Conservation (phyloP, 2,797 vertebrate species). For the Dicrostonyx torquatus region DNA sequence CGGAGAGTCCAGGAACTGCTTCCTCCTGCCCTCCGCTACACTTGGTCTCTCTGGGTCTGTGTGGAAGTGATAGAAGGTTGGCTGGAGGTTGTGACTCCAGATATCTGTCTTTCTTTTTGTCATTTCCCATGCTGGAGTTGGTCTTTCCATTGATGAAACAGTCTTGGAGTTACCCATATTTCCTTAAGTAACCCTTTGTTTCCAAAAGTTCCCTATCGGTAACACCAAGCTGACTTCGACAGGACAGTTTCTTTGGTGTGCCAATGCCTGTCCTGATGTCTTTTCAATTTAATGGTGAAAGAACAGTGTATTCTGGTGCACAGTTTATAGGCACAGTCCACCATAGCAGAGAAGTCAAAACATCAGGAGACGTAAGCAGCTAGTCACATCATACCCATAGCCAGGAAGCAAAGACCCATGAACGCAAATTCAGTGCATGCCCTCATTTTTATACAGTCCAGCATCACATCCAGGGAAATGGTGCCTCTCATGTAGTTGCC, state of each 20-base stretch:
- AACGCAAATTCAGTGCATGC: neutral
- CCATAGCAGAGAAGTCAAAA: neutral
- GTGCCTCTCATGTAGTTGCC: neutral
- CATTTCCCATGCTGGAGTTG: neutral
- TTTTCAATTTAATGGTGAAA: neutral
- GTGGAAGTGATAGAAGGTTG: neutral
- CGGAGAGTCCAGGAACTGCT: neutral
- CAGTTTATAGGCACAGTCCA: neutral
- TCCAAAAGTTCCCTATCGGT: neutral
- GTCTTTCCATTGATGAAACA: neutral
- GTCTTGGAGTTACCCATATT: neutral
- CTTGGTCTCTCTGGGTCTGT: neutral
- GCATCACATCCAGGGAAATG: neutral
- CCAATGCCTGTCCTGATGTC: no score
- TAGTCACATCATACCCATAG: neutral
- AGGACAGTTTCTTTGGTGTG: neutral
- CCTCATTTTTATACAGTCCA: neutral
- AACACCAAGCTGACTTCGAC: neutral
- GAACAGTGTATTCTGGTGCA: neutral
- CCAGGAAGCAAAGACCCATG: neutral
- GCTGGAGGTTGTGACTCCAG: neutral
- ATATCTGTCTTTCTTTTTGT: neutral
- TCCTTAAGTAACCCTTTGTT: no score
- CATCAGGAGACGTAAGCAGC: neutral
- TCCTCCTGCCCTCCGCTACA: neutral